Base-by-base conservation (phyloP, 2,797 vertebrate genomes). In the Agapornis canus region DNA sequence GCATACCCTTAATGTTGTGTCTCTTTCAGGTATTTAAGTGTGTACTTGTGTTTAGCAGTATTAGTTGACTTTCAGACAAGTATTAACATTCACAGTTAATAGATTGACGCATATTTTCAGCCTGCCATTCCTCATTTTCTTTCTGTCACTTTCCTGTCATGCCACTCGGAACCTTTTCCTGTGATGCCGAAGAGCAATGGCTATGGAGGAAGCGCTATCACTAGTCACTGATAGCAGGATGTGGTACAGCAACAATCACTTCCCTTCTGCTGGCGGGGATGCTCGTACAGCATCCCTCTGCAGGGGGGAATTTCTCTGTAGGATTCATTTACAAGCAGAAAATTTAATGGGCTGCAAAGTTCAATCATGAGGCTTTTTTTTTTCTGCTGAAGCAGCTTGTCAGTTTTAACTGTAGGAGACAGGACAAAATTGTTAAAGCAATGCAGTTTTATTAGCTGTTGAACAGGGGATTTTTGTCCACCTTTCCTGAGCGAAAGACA, bases 141-240 rank as follows among this genome's bases (percentile, higher is more conserved):
- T 96, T 97, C 98, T 97, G 95, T 97, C 96, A 92, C 97, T 97
- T 97, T 96, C 96, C 89, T 96, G 88, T 97, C 90, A 79, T 42
- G 23, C 94, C 47, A 32, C 92, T 93, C 13, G 82, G 94, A 90
- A 39, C 39, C 78, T 79, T 96, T 87, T 68, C 92, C 97, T 95
- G 97, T 97, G 97, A 98, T 98, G 68, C 90, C 80, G 86, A 97
- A 97, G 98, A 98, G 97, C 97, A 96, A 98, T 97, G 97, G 97
- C 97, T 98, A 92, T 95, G 94, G 97, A 95, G 97, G 94, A 96
- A 97, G 95, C 96, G 96, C 88, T 88, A 92, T 94, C 94, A 92
- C 96, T 94, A 92, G 97, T 97, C 98, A 96, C 97, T 96, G 91
- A 94, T 56, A 95, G 94, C 95, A 94, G 97, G 97, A 93, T 14